Percentiles rank a stretch among this genome's conserved stretches.
These are phyloP conservation scores for Chascanopsetta lugubris DNA, from an alignment of 2,113 vertebrate species.

Conservation along the genomic window DNA sequence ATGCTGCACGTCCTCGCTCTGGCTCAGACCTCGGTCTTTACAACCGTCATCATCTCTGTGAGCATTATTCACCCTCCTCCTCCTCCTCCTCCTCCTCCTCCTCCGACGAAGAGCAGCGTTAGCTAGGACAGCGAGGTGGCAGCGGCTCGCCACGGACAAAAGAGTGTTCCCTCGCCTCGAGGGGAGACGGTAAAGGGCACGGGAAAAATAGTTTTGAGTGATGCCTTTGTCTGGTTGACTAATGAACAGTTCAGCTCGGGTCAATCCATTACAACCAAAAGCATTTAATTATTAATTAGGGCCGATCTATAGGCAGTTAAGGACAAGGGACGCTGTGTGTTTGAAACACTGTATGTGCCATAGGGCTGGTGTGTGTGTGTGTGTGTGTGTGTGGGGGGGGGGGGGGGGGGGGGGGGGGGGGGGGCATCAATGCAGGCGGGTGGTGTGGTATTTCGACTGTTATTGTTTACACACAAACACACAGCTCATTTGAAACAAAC, in stretches of 20 bases:
- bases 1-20: background rate
- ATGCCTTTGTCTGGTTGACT: slow-evolving; percentile 93
- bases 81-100: too few species aligned
- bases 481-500: too few species aligned
- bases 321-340: slow-evolving; percentile 91
- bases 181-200: slow-evolving; percentile 81
- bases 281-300: slow-evolving; percentile 99
- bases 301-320: slow-evolving; percentile 90
- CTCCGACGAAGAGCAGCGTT: slow-evolving; percentile 62
- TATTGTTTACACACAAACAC: too few species aligned
- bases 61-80: slow-evolving; percentile 35
- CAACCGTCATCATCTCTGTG: slow-evolving; percentile 24
- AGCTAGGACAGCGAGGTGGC: slow-evolving; percentile 64
- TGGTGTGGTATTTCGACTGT: too few species aligned
- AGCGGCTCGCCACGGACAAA: slow-evolving; percentile 38
- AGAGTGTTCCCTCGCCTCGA: slow-evolving; percentile 43
- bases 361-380: slow-evolving; percentile 55
- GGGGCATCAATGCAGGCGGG: too few species aligned
- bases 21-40: slow-evolving; percentile 12
- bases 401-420: background rate
- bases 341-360: slow-evolving; percentile 91
- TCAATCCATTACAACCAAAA: slow-evolving; percentile 98
- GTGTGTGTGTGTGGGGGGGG: slow-evolving; percentile 14
- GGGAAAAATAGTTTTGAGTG: slow-evolving; percentile 90
- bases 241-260: slow-evolving; percentile 95